Conservation (phyloP, 2,888 invertebrate species). For the Oligia strigilis region DNA sequence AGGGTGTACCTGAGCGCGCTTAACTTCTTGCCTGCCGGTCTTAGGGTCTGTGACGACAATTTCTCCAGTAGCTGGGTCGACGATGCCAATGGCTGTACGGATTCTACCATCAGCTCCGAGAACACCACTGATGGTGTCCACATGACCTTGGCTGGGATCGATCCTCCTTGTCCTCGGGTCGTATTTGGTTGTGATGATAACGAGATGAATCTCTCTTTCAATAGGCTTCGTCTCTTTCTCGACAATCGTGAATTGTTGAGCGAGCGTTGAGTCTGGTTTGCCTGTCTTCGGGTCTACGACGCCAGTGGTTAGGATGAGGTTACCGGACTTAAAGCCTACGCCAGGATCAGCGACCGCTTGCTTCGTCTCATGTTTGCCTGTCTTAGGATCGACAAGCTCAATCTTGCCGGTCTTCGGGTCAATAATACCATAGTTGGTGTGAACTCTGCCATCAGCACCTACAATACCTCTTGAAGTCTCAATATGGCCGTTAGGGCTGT, state of each 20-base stretch:
- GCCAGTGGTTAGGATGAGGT: slow-evolving; percentile 89
- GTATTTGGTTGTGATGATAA: slow-evolving; percentile 91
- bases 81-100: slow-evolving; percentile 91
- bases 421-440: slow-evolving; percentile 90
- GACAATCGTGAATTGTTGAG: slow-evolving; percentile 90
- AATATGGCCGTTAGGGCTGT: slow-evolving; percentile 89
- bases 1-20: slow-evolving; percentile 90
- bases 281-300: slow-evolving; percentile 91
- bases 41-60: slow-evolving; percentile 85
- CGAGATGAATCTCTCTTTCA: slow-evolving; percentile 89
- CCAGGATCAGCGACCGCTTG: slow-evolving; percentile 89
- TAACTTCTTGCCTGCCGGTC: slow-evolving; percentile 90
- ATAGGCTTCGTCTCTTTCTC: slow-evolving; percentile 84
- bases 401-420: slow-evolving; percentile 90
- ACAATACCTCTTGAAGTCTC: slow-evolving; percentile 89
- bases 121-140: slow-evolving; percentile 91
- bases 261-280: slow-evolving; percentile 88
- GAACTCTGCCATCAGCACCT: slow-evolving; percentile 86
- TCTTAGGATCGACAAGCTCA: slow-evolving; percentile 89
- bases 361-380: slow-evolving; percentile 90
- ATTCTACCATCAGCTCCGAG: slow-evolving; percentile 89
- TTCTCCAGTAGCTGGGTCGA: slow-evolving; percentile 91
- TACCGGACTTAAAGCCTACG: slow-evolving; percentile 82
- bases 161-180: slow-evolving; percentile 90
- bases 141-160: slow-evolving; percentile 83